Conservation (phyloP, 2,797 vertebrate genomes). For the Chelonia mydas region DNA sequence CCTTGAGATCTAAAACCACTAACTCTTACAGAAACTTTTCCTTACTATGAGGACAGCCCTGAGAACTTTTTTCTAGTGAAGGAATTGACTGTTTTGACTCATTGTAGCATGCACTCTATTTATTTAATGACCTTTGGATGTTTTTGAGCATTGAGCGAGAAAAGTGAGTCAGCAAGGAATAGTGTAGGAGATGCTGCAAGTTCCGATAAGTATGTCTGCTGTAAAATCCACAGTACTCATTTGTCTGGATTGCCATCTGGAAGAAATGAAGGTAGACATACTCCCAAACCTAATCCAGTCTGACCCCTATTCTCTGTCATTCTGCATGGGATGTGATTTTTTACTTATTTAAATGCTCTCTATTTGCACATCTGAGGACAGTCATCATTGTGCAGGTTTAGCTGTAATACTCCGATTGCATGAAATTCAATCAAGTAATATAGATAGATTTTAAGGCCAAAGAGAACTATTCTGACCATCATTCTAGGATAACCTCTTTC, state of each 20-base stretch:
- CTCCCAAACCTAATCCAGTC: neutral
- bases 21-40: neutral
- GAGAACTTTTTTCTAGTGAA: neutral
- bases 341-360: neutral
- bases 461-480: neutral
- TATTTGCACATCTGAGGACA: neutral
- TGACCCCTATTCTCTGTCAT: neutral
- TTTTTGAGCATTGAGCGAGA: neutral
- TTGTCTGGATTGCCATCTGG: neutral
- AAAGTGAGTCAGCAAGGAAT: neutral
- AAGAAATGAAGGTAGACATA: slow-evolving; percentile 7
- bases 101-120: neutral
- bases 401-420: neutral
- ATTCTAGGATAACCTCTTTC: neutral
- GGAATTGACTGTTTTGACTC: neutral
- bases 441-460: neutral
- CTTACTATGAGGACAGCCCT: neutral
- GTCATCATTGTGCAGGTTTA: neutral
- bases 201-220: neutral
- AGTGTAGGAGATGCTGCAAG: neutral
- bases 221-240: neutral
- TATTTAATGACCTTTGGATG: neutral
- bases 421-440: neutral
- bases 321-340: neutral
- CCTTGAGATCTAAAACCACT: neutral